Evolutionary conservation across 1,140 invertebrate genomes (phyloP).

Genomic region (Tenebrio molitor): DNA sequence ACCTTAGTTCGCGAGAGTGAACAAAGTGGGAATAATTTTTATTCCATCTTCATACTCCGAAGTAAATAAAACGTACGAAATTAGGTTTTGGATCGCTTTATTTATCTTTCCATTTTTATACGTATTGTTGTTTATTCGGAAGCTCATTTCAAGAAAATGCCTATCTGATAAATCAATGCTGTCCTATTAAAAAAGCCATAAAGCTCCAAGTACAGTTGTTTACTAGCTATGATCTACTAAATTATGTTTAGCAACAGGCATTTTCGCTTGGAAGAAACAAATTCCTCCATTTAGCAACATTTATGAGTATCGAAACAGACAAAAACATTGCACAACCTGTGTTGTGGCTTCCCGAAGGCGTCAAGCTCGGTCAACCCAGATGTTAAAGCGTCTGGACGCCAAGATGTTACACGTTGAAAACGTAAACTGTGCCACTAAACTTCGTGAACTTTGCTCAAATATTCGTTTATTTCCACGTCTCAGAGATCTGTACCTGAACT

Average conservation of each 20-base stretch:
- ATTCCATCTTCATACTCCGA: too few species aligned
- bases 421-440: constrained; percentile 55
- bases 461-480: constrained; percentile 48
- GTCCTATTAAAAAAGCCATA: constrained; percentile 33
- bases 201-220: constrained; percentile 20
- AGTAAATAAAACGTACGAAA: too few species aligned
- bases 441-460: constrained; percentile 53
- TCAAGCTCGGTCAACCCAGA: constrained; percentile 42
- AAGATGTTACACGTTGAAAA: constrained; percentile 42
- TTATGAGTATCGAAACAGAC: constrained; percentile 24
- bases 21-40: too few species aligned
- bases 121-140: too few species aligned
- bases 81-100: too few species aligned
- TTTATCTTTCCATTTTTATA: too few species aligned
- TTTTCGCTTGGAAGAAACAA: constrained; percentile 31
- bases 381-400: constrained; percentile 41
- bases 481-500: too few species aligned
- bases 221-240: constrained; percentile 19
- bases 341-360: constrained; percentile 43
- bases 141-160: too few species aligned
- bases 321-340: constrained; percentile 23
- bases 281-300: constrained; percentile 29
- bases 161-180: constrained; percentile 1
- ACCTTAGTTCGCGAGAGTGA: too few species aligned
- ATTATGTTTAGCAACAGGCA: constrained; percentile 32